A percentile compares a stretch with the other conserved stretches of the same genome.
phyloP scores from a whole-genome alignment of 2,888 invertebrate genomes.

The Elaeidobius kamerunicus region DNA sequence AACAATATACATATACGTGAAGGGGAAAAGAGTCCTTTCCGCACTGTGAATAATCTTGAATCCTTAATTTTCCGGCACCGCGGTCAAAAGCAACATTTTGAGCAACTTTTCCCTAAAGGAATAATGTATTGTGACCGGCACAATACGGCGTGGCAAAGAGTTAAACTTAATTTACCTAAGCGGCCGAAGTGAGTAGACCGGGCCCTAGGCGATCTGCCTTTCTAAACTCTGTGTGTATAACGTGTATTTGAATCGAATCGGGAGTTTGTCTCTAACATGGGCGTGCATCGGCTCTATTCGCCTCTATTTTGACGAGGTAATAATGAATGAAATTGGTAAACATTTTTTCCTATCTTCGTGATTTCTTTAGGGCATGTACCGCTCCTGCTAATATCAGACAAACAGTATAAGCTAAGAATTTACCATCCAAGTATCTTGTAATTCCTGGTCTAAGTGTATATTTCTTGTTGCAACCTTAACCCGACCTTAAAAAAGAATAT shows the following conservation, averaged over 20 bases:
- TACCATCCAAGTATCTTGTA: no score
- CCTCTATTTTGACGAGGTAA: no score
- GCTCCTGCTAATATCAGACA: no score
- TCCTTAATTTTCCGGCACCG: conserved; percentile 30
- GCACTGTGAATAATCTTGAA: conserved; percentile 24
- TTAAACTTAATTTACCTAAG: conserved; percentile 32
- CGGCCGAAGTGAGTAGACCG: conserved; percentile 24
- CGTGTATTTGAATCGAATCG: conserved; percentile 20
- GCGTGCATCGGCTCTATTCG: no score
- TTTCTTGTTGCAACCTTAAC: no score
- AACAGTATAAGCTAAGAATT: no score
- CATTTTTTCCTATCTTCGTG: no score
- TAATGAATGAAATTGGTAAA: no score
- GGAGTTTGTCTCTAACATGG: conserved; percentile 20
- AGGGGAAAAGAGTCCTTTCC: conserved; percentile 19
- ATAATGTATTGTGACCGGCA: conserved; percentile 31
- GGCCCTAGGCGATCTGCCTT: conserved; percentile 21
- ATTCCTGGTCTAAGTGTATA: no score
- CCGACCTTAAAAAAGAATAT: no score
- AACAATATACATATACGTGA: no score
- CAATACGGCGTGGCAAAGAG: conserved; percentile 29
- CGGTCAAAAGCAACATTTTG: conserved; percentile 32
- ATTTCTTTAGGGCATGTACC: no score
- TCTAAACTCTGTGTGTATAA: conserved; percentile 17
- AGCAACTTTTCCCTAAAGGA: conserved; percentile 31